Evolutionary conservation across 2,113 vertebrate species (phyloP), one percentile per base, ranked within the genome.

Genomic region (Cyphomyrus discorhynchus): DNA sequence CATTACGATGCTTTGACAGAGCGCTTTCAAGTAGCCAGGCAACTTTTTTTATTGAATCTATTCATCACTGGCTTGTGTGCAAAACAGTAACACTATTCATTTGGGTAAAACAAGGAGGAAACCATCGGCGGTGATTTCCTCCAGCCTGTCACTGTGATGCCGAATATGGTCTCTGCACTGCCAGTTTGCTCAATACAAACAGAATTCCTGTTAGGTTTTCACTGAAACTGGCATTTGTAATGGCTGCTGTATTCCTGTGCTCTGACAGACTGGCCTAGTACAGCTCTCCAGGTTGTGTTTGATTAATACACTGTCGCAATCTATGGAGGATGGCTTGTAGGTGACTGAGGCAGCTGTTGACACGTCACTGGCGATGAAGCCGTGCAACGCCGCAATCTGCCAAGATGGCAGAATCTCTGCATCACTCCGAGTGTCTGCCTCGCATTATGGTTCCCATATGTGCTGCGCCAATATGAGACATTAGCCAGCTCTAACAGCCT

Each of bases 1-100:
- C 42, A 56, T 90, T 86, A 86, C 83, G 17, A 86, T 21, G 46
- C 58, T 87, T 90, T 90, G 89, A 62, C 84, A 90, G 89, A 39
- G 46, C 50, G 42, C 84, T 84, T 90, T 87, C 17, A 74, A 90
- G 84, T 90, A 87, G 77, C 89, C 58, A 90, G 58, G 84, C 84
- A 90, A 90, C 89, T 77, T 62, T 87, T 87, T 87, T 46, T 80
- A 66, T 90, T 87, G 45, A 90, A 74, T 87, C 89, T 90, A 86
- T 90, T 90, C 62, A 86, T 74, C 84, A 90, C 52, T 86, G 89
- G 84, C 84, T 52, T 46, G 47, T 52, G 84, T 62, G 7, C 86
- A 90, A 90, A 82, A 84, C 58, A 83, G 70, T 31, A 47, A 62
- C 10, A 39, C 77, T 70, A 86, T 89, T 86, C 83, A 89, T 89